A percentile compares a stretch with the other conserved stretches of the same genome.
phyloP scores from a whole-genome alignment of 1,140 invertebrate genomes.

The Oscheius sp. region DNA sequence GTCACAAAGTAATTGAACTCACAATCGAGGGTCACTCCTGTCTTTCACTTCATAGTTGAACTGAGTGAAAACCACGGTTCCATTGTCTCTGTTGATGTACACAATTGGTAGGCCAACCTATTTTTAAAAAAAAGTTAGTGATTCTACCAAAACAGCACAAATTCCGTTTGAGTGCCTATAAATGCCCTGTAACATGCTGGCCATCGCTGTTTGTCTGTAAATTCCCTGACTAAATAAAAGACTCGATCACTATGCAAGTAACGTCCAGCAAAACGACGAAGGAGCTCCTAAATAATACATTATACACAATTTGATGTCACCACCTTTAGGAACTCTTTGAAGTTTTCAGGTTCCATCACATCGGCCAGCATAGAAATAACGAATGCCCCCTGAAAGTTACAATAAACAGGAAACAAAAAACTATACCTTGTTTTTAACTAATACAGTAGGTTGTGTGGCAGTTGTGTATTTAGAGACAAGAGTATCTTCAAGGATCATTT shows the following conservation, averaged over 20 bases:
- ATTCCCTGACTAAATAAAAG: neutral
- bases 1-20: neutral
- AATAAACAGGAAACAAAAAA: neutral
- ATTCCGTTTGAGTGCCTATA: neutral
- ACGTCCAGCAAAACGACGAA: neutral
- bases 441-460: neutral
- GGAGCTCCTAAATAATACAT: neutral
- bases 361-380: neutral
- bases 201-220: neutral
- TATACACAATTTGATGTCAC: neutral
- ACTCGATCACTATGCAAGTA: neutral
- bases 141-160: neutral
- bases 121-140: neutral
- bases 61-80: neutral
- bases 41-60: neutral
- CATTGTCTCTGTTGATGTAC: neutral
- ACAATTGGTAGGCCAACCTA: neutral
- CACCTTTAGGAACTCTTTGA: neutral
- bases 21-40: neutral
- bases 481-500: neutral
- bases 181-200: neutral
- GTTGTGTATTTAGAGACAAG: neutral
- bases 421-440: neutral
- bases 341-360: neutral
- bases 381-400: neutral